phyloP scores from a whole-genome alignment of 1,140 invertebrate genomes.

The Arctopsyche grandis region DNA sequence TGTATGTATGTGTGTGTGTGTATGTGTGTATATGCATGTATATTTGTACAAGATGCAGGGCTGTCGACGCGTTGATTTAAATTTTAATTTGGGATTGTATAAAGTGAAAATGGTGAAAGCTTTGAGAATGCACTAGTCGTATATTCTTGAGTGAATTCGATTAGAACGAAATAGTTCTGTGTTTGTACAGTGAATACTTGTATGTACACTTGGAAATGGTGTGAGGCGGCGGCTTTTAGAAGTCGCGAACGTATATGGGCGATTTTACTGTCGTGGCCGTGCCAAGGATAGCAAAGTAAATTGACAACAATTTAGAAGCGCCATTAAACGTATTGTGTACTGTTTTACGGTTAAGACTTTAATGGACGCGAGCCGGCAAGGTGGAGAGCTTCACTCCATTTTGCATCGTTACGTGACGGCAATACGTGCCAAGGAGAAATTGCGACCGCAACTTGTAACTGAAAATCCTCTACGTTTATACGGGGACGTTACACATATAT shows the following conservation, averaged over 20 bases:
- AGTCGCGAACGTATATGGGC: constrained; percentile 5
- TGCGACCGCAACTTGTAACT: background rate
- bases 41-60: background rate
- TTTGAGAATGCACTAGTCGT: too few relatives aligned
- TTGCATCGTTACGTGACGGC: constrained; percentile 35
- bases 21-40: background rate
- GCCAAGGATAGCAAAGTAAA: constrained; percentile 40
- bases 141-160: too few relatives aligned
- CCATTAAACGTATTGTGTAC: constrained; percentile 47
- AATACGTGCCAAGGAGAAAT: constrained; percentile 4
- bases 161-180: too few relatives aligned
- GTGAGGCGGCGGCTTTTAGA: background rate
- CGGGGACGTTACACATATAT: too few relatives aligned
- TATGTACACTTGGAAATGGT: background rate
- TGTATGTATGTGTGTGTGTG: too few relatives aligned
- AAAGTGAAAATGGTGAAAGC: too few relatives aligned
- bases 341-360: constrained; percentile 46
- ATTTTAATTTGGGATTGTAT: too few relatives aligned
- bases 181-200: too few relatives aligned
- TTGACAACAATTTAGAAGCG: constrained; percentile 51
- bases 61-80: background rate
- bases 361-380: constrained; percentile 37
- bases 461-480: too few relatives aligned
- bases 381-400: constrained; percentile 33
- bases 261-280: constrained; percentile 32